A percentile compares a stretch with the other conserved stretches of the same genome.
These are phyloP conservation scores for Achlya flavicornis DNA, from an alignment of 2,888 invertebrate genomes.

Conservation along the genomic window DNA sequence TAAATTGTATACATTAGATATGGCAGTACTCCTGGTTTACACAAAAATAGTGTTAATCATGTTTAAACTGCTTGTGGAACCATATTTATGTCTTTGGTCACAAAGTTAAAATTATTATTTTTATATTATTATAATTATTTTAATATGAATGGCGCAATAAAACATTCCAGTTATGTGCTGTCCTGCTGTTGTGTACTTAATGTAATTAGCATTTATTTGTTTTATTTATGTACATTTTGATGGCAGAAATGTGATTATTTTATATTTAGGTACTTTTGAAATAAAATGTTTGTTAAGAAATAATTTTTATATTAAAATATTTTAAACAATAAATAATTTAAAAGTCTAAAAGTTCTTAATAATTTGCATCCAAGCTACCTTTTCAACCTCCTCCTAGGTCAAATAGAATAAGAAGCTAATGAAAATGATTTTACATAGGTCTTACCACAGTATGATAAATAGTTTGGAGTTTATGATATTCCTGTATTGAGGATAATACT, in stretches of 20 bases:
- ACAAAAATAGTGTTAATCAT: conserved; percentile 2
- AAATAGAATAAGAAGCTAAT: neutral
- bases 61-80: conserved; percentile 2
- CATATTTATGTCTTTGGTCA: conserved; percentile 33
- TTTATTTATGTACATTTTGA: conserved; percentile 79
- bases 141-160: conserved; percentile 45
- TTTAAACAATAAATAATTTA: conserved; percentile 66
- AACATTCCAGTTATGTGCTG: conserved; percentile 80
- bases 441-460: neutral
- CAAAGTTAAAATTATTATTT: conserved; percentile 35
- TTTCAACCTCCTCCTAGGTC: neutral
- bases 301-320: conserved; percentile 68
- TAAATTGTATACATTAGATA: conserved; percentile 60
- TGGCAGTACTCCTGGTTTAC: conserved; percentile 64
- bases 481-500: conserved; percentile 8
- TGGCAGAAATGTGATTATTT: conserved; percentile 66
- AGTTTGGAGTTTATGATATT: neutral
- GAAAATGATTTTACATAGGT: neutral
- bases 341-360: conserved; percentile 37
- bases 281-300: conserved; percentile 55
- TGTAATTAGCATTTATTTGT: conserved; percentile 49
- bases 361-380: neutral
- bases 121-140: conserved; percentile 33
- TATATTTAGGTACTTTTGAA: conserved; percentile 51
- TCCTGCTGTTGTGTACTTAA: conserved; percentile 79